Evolutionary conservation across 2,113 vertebrate species (phyloP).

Genomic region (Potamarius usumacintae): DNA sequence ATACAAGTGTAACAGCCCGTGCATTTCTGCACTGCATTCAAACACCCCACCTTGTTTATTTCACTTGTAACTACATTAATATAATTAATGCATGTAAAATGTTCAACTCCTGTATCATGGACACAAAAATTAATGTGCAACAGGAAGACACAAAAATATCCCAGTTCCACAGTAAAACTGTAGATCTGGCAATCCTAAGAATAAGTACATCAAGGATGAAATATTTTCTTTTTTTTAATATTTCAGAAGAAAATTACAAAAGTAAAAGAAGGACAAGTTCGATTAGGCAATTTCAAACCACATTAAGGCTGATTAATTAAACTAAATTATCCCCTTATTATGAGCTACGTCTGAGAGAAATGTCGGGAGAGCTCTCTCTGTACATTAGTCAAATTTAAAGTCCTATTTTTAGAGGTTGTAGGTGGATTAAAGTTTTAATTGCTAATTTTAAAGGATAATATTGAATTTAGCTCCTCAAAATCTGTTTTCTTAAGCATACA

Average conservation of each 20-base stretch:
- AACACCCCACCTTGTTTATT: background rate
- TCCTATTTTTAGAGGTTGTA: constrained; percentile 70
- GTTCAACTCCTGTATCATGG: background rate
- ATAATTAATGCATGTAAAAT: background rate
- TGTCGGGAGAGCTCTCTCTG: constrained; percentile 65
- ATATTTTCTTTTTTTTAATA: constrained; percentile 1
- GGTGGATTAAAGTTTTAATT: constrained; percentile 67
- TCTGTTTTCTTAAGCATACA: constrained; percentile 44
- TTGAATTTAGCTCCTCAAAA: constrained; percentile 48
- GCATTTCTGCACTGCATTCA: background rate
- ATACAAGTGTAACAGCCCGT: background rate
- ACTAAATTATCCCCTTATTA: constrained; percentile 68
- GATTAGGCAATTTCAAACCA: constrained; percentile 42
- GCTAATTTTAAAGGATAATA: constrained; percentile 64
- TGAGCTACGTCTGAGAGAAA: constrained; percentile 64
- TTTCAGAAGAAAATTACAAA: constrained; percentile 2
- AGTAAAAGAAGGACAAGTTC: constrained; percentile 27
- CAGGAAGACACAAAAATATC: background rate
- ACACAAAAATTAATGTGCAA: background rate
- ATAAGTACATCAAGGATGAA: background rate
- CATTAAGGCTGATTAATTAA: constrained; percentile 69
- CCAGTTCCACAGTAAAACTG: background rate
- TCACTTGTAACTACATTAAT: background rate
- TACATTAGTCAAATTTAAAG: constrained; percentile 69
- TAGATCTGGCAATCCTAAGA: no score